Evolutionary conservation across 2,797 vertebrate genomes (phyloP).

Genomic region (Esox lucius): DNA sequence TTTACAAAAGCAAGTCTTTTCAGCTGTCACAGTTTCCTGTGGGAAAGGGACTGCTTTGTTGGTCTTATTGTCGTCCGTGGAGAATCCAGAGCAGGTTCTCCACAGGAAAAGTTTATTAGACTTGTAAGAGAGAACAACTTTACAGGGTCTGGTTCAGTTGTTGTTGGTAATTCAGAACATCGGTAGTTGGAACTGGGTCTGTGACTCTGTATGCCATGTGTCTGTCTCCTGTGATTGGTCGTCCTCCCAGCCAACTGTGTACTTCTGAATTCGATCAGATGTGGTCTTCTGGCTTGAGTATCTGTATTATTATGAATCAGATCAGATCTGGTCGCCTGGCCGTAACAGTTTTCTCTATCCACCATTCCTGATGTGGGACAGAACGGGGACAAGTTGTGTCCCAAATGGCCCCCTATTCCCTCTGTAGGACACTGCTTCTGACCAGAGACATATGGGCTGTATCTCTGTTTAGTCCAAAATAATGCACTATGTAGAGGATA

Average conservation of each 20-base stretch:
- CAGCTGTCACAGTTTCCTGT: conserved; percentile 20
- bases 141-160: no score
- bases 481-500: conserved; percentile 7
- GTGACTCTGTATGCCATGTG: no score
- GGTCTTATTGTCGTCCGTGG: conserved; percentile 5
- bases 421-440: neutral
- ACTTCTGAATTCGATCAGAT: no score
- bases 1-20: neutral
- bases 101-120: conserved; percentile 3
- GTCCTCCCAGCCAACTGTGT: no score
- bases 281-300: no score
- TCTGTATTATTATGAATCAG: neutral
- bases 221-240: no score
- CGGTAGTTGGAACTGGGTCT: no score
- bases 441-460: neutral
- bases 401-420: neutral
- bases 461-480: no score
- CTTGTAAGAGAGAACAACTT: neutral
- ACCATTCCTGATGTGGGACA: no score
- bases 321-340: neutral
- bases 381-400: no score
- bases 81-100: neutral
- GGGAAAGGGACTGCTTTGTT: neutral
- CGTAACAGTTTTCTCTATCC: no score
- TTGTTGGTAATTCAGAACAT: no score